Conservation (phyloP, 1,140 invertebrate species). For the Chrysoperla carnea region DNA sequence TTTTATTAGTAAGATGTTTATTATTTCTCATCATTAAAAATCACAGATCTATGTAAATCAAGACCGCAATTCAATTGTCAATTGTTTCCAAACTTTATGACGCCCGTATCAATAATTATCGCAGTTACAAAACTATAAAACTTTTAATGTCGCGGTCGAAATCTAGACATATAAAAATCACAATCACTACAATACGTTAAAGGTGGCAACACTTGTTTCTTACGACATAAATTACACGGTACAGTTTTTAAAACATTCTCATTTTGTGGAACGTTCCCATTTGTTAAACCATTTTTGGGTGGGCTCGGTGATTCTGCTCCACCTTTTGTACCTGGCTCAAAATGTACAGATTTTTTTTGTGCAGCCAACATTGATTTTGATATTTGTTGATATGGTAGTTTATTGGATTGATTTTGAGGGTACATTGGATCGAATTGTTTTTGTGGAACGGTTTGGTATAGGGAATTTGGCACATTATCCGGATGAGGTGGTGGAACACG, state of each 20-base stretch:
- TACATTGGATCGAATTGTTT: conserved; percentile 13
- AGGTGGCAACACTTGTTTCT: conserved; percentile 55
- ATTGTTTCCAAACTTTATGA: no score
- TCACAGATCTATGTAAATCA: no score
- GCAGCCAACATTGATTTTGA: conserved; percentile 22
- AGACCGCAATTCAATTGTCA: no score
- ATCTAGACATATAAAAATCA: conserved; percentile 80
- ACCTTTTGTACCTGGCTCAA: conserved; percentile 44
- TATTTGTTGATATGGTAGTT: conserved; percentile 34
- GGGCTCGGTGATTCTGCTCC: conserved; percentile 31
- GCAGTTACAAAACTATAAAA: background rate
- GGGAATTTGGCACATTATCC: background rate
- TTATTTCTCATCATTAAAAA: no score
- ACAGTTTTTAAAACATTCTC: conserved; percentile 20
- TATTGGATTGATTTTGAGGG: conserved; percentile 16
- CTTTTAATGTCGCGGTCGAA: conserved; percentile 33
- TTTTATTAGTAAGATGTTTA: no score
- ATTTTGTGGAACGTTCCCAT: conserved; percentile 15
- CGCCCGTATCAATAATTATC: no score
- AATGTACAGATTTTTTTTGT: conserved; percentile 44
- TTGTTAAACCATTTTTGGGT: conserved; percentile 9
- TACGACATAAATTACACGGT: conserved; percentile 66
- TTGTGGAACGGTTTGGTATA: conserved; percentile 8
- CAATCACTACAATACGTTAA: conserved; percentile 74
- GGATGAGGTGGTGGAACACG: conserved; percentile 23